A percentile compares a stretch with the other conserved stretches of the same genome.
phyloP scores from a whole-genome alignment of 2,797 vertebrate genomes.

The Anguilla pacifica region DNA sequence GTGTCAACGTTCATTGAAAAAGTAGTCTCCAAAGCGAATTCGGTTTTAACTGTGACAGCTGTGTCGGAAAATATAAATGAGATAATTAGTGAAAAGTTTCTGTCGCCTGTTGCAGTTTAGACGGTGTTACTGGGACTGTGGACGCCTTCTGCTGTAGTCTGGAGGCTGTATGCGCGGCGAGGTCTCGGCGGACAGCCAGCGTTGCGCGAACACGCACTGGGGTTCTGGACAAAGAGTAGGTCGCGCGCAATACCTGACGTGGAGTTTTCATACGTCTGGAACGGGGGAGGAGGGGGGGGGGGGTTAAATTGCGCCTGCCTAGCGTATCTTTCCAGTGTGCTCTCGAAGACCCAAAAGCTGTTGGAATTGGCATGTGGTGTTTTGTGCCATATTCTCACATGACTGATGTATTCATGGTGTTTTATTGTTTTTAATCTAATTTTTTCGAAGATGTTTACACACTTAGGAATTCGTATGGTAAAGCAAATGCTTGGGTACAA shows the following conservation, averaged over 20 bases:
- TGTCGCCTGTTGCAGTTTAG: neutral
- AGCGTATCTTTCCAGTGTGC: neutral
- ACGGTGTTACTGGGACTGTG: neutral
- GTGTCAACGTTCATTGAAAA: neutral
- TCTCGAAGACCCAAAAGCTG: too few relatives aligned
- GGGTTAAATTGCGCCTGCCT: neutral
- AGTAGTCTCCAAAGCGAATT: neutral
- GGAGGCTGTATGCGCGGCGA: neutral
- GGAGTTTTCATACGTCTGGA: conserved; percentile 18
- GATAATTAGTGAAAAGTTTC: conserved; percentile 2
- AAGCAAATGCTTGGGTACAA: neutral
- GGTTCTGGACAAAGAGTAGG: conserved; percentile 34
- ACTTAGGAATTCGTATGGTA: neutral
- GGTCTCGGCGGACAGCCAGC: conserved; percentile 23
- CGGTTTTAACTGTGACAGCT: neutral
- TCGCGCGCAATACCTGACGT: conserved; percentile 31
- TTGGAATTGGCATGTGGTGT: neutral
- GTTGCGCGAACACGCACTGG: conserved; percentile 37
- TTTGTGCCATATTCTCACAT: neutral
- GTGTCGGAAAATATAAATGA: neutral
- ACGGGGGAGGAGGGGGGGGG: neutral
- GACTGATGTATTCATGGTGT: neutral
- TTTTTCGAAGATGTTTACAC: neutral
- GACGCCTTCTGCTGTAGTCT: neutral
- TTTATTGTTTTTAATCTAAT: neutral